Base-by-base conservation (phyloP, 2,888 invertebrate species). In the Abrostola triplasia region DNA sequence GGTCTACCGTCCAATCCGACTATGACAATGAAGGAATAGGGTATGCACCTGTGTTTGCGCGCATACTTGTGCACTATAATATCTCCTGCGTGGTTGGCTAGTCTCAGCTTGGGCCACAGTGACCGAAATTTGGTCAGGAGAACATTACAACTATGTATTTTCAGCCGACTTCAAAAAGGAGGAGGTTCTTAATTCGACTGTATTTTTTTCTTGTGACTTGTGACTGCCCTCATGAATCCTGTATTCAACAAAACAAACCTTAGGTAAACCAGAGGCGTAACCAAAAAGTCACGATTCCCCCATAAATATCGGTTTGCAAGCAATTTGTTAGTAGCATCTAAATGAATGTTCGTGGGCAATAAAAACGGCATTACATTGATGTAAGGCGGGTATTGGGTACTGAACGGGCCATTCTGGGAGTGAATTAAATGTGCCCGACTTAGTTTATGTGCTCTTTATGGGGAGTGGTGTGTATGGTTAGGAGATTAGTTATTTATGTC, bases 281-380 rank as follows among this genome's bases (percentile, higher is more conserved):
- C 59, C 51, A 49, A 36, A 47, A 69, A 42, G 64, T 49, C 71
- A 61, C 70, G 72, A 57, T n/a, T 61, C 61, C n/a, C 62, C 65
- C 66, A 80, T 80, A 80, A 79, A 80, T 74, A 81, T 79, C 65
- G 72, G 80, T 80, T 77, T 65, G 68, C 65, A 49, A 70, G 71
- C 67, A 72, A 81, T 80, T 70, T 73, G 79, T 79, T 79, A 76
- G 73, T 53, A 61, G 64, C 49, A 56, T 54, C 67, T 53, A 75
- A 73, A 81, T 66, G 70, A 80, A 80, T 80, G 79, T 72, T 51
- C 42, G 60, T 64, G 67, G 68, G 73, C 81, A 76, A 81, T 81
- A 81, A 80, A 80, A 77, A 67, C 65, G 59, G 59, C 70, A 77
- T 77, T 79, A 77, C 67, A 42, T 62, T 71, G 64, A 70, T 79